Evolutionary conservation across 2,888 invertebrate species (phyloP), one percentile per base, ranked within the genome.

Genomic region (Oxystoma pomonae): DNA sequence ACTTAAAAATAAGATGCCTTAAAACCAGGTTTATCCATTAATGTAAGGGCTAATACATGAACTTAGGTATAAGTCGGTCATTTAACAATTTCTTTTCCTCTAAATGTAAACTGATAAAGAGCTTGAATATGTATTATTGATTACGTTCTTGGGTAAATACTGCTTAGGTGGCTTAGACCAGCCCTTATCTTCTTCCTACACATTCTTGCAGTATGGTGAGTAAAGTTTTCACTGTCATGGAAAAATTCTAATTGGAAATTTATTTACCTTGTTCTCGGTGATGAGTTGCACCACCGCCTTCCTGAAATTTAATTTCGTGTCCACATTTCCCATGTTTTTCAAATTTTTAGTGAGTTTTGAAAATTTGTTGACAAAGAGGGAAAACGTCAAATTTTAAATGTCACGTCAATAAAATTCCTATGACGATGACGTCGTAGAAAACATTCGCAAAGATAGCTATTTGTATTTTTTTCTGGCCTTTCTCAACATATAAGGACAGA

Each of bases 221-320:
- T 35, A 35, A 35, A 35, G 12, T 35, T 35, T 12, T 12, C 5
- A 3, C 12, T 35, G 35, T 35, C 35, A 35, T 35, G 5, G 3
- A 3, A 7, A 35, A 3, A 57, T 49, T 63, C 22, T 18, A 49
- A 16, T 51, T 62, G 22, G 56, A 60, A 56, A 1, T 49, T 58
- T 18, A 57, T 20, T 76, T 82, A 96, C 97, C 88, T 97, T 95
- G 65, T 94, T 92, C 83, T 97, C 98, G 0, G 97, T 93, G 61
- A 98, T 98, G 61, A 99, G 84, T 80, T 98, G 98, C 58, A 99
- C 92, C 58, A 99, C 96, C 71, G 98, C 98, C 83, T 98, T 98
- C 67, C 98, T 88, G 83, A 98, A 99, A 83, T 96, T 97, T 68
- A 98, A 83, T 84, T 98, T 98, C 65, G 98, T 97, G 81, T 99